Base-by-base conservation (phyloP, 2,113 vertebrate species). In the Callipepla californica region DNA sequence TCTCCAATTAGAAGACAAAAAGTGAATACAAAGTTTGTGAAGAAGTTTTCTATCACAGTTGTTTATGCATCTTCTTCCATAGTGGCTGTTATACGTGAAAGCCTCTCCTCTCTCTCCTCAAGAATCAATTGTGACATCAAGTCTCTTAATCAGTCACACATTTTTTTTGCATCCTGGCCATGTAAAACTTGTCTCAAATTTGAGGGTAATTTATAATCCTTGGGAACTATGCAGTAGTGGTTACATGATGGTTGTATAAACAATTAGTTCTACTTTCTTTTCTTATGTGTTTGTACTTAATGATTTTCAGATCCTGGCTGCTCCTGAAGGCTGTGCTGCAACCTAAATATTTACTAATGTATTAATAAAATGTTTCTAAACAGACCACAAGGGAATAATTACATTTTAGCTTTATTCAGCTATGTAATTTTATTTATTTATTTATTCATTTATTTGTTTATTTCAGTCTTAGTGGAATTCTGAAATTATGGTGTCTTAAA, bases 331-430 rank as follows among this genome's bases (percentile, higher is more conserved):
- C 16, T n/a, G 55, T 36, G 30, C 44, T 76, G n/a, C 20, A 85
- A 15, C 6, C 38, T 23, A 55, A 92, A 66, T 89, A 57, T 69
- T 87, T 63, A 23, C 12, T 42, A 50, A 11, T 83, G 80, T 45
- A 83, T 91, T 50, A 70, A 63, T 40, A 82, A 23, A 13, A 77
- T 32, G 6, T 86, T 93, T 76, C 59, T 80, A 58, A 92, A 51
- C 6, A 47, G 28, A 30, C 23, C 34, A 30, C 13, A 28, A 7
- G 6, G 1, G 0, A 0, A 0, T 13, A 34, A 30, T n/a, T 57
- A 5, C 4, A 51, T 75, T 88, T 80, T 67, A 11, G 25, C 18
- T 75, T 93, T n/a, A 38, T 38, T 38, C 28, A 67, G 30, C 58
- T 55, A 59, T 8, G 25, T 32, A 32, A 45, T 45, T 59, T 88